Percentiles rank a stretch among this genome's conserved stretches.
These are phyloP conservation scores for Siniperca chuatsi DNA, from an alignment of 2,113 vertebrate genomes.

Conservation along the genomic window DNA sequence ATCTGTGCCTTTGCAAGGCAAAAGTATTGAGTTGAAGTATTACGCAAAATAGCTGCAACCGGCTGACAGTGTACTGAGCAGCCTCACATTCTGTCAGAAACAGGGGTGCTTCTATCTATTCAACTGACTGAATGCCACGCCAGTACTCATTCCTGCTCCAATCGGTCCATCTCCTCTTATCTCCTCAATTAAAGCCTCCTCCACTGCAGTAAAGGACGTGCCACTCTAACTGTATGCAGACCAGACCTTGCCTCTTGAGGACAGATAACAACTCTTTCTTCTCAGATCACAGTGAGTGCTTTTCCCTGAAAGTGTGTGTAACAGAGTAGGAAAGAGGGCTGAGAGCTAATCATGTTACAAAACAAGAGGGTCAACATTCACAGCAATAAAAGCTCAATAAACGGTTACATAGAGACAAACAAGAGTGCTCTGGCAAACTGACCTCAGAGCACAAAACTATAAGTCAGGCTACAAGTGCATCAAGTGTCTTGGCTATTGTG, in stretches of 20 bases:
- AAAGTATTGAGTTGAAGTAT: slow-evolving; percentile 22
- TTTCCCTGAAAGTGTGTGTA: slow-evolving; percentile 8
- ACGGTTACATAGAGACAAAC: not conserved
- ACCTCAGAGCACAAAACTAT: slow-evolving; percentile 5
- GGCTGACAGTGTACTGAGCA: slow-evolving; percentile 3
- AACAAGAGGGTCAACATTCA: slow-evolving; percentile 15
- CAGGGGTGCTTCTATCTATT: slow-evolving; percentile 10
- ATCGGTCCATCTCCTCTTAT: slow-evolving; percentile 58
- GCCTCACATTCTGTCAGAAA: slow-evolving; percentile 20
- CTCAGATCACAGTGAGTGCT: slow-evolving; percentile 7
- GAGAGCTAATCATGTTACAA: slow-evolving; percentile 7
- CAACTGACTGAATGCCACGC: slow-evolving; percentile 24
- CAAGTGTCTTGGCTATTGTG: not conserved
- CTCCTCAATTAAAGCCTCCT: slow-evolving; percentile 70
- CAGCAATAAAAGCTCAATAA: not conserved
- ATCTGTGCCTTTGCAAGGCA: slow-evolving; percentile 33
- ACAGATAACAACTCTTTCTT: slow-evolving; percentile 49
- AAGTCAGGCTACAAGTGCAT: not conserved
- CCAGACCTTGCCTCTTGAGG: slow-evolving; percentile 50
- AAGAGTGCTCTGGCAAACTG: not conserved
- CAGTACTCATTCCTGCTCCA: slow-evolving; percentile 31
- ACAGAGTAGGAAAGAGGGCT: not conserved
- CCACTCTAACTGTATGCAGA: slow-evolving; percentile 41
- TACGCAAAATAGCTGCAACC: slow-evolving; percentile 19
- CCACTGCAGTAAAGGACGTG: slow-evolving; percentile 57